Percentiles rank a stretch among this genome's conserved stretches.
These are phyloP conservation scores for Carassius auratus DNA, from an alignment of 2,113 vertebrate genomes.

Conservation along the genomic window DNA sequence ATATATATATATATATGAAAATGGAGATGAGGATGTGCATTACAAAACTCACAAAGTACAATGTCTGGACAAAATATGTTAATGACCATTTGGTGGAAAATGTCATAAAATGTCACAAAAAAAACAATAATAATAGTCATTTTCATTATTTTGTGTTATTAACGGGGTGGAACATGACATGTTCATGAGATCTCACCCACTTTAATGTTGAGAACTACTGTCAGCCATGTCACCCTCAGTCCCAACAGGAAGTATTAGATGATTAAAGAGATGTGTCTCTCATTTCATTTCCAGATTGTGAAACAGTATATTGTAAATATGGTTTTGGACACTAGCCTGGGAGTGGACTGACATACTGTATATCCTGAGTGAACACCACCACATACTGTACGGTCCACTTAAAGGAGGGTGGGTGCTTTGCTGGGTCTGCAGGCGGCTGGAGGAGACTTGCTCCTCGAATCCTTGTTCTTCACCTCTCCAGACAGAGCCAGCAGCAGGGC, in stretches of 20 bases:
- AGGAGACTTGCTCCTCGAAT: slow-evolving; percentile 79
- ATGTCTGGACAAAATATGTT: too few species aligned
- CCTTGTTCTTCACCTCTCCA: slow-evolving; percentile 76
- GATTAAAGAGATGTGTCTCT: background rate
- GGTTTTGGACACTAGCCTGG: background rate
- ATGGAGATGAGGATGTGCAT: too few species aligned
- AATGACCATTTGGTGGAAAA: background rate
- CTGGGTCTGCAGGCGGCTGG: slow-evolving; percentile 81
- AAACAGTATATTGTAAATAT: background rate
- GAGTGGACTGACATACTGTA: background rate
- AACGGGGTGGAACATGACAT: background rate
- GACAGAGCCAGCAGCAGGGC: slow-evolving; percentile 80
- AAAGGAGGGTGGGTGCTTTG: slow-evolving; percentile 90
- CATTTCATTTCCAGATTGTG: background rate
- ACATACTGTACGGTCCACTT: slow-evolving; percentile 57
- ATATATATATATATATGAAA: too few species aligned
- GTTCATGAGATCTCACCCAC: background rate
- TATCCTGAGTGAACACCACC: background rate
- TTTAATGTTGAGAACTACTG: background rate
- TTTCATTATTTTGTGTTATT: background rate
- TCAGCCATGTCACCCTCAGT: background rate
- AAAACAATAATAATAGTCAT: too few species aligned
- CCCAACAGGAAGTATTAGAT: background rate
- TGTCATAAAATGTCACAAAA: background rate
- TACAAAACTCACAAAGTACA: too few species aligned